Percentiles rank a stretch among this genome's conserved stretches.
Evolutionary conservation across 30 jellyfish, hydroid and myxozoan genomes (phyloP).

Genomic region (Cassiopea andromeda): DNA sequence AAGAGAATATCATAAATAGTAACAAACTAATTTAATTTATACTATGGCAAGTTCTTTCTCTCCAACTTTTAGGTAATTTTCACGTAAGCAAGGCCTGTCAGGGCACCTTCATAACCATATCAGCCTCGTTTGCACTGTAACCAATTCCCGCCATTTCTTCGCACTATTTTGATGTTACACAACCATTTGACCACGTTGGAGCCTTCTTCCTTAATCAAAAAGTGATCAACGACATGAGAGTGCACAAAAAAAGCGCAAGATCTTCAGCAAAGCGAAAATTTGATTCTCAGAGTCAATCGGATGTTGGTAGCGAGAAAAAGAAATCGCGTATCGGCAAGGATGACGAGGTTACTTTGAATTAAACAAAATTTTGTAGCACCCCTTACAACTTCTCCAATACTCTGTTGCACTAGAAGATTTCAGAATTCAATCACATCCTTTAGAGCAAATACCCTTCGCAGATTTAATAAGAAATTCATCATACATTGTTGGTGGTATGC

Average conservation of each 20-base stretch:
- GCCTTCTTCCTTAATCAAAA: not conserved
- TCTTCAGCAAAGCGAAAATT: slow-evolving; percentile 29
- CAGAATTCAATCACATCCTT: no score
- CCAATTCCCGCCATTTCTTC: slow-evolving; percentile 17
- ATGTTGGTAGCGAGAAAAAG: not conserved
- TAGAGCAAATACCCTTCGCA: no score
- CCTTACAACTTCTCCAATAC: no score
- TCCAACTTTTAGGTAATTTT: no score
- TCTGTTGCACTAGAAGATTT: no score
- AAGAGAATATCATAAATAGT: no score
- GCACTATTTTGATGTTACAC: not conserved
- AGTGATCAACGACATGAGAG: slow-evolving; percentile 23
- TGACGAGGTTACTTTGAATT: not conserved
- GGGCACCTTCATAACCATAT: not conserved
- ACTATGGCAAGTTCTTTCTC: no score
- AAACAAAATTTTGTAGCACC: no score
- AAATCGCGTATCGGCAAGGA: slow-evolving; percentile 1
- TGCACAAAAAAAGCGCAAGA: slow-evolving; percentile 7
- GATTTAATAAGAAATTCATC: no score
- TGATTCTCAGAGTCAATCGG: not conserved
- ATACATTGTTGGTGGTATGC: no score
- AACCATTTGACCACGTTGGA: not conserved
- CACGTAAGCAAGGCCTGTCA: no score
- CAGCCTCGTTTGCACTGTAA: slow-evolving; percentile 1
- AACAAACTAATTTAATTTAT: no score